Evolutionary conservation across 2,113 vertebrate species (phyloP).

Genomic region (Monopterus albus): DNA sequence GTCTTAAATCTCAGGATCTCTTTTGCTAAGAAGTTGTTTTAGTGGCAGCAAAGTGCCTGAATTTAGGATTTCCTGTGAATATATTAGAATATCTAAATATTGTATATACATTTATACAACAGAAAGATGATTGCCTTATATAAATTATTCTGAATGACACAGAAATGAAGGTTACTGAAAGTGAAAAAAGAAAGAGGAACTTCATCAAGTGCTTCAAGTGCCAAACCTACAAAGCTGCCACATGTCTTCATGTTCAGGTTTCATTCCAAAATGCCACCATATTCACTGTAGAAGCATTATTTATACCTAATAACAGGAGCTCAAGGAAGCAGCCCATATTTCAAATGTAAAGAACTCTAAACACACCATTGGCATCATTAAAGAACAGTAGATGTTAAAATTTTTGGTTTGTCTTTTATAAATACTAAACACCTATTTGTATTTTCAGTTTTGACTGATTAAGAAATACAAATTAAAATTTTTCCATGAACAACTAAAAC

Average conservation of each 20-base stretch:
- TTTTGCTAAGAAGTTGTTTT: constrained; percentile 77
- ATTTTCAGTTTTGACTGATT: not conserved
- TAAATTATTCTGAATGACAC: constrained; percentile 84
- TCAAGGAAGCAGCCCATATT: too few relatives aligned
- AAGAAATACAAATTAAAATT: not conserved
- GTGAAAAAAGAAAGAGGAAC: constrained; percentile 37
- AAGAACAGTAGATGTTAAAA: too few relatives aligned
- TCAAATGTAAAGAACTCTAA: too few relatives aligned
- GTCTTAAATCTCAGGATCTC: constrained; percentile 87
- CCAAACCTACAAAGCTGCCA: constrained; percentile 45
- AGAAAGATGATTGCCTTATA: constrained; percentile 79
- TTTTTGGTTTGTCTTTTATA: not conserved
- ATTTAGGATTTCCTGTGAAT: constrained; percentile 85
- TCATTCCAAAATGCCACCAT: constrained; percentile 20
- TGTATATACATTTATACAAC: constrained; percentile 83
- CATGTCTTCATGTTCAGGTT: constrained; percentile 16
- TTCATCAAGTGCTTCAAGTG: constrained; percentile 41
- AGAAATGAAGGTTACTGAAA: constrained; percentile 70
- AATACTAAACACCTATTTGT: not conserved
- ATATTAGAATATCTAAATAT: constrained; percentile 85
- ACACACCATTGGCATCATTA: too few relatives aligned
- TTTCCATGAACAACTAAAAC: constrained; percentile 8
- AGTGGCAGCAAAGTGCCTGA: constrained; percentile 80
- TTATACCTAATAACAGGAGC: too few relatives aligned
- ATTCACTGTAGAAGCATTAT: too few relatives aligned